Conservation (phyloP, 2,797 vertebrate genomes). For the Cercopithecus petaurista region DNA sequence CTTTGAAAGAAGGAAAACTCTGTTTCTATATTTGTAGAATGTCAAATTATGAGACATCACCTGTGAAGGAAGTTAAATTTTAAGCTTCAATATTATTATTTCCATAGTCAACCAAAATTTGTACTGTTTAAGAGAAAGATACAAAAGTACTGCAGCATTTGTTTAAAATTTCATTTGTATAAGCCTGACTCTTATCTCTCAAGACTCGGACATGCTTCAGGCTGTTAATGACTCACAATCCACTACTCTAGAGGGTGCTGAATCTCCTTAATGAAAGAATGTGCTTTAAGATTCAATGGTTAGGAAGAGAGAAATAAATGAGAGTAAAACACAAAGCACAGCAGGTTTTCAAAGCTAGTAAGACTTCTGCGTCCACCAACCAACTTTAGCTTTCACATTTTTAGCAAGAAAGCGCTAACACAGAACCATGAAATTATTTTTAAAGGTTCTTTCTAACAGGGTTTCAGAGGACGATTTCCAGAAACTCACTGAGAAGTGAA, state of each 20-base stretch:
- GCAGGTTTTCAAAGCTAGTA: slow-evolving; percentile 40
- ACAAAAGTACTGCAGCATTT: background rate
- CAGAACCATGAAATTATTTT: slow-evolving; percentile 26
- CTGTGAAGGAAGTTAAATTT: slow-evolving; percentile 41
- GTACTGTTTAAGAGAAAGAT: background rate
- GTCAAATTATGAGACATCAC: background rate
- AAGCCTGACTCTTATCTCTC: slow-evolving; percentile 45
- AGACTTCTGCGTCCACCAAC: slow-evolving; percentile 35
- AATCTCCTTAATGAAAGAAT: slow-evolving; percentile 58
- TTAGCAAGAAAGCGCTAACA: slow-evolving; percentile 43
- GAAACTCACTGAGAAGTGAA: slow-evolving; percentile 45
- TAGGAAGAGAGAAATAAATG: background rate
- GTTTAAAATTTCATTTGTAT: slow-evolving; percentile 42
- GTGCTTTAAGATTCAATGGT: slow-evolving; percentile 18
- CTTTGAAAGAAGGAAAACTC: background rate
- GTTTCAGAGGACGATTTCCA: slow-evolving; percentile 46
- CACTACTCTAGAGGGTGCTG: background rate
- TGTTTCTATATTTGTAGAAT: background rate
- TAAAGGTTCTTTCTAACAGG: slow-evolving; percentile 36
- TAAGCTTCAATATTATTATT: background rate
- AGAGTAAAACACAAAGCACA: slow-evolving; percentile 15
- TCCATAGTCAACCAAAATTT: background rate
- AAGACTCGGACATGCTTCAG: background rate
- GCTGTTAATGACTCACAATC: slow-evolving; percentile 46
- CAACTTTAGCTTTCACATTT: slow-evolving; percentile 40